These are phyloP conservation scores for Spheniscus humboldti DNA, from an alignment of 2,797 vertebrate genomes.

Conservation along the genomic window DNA sequence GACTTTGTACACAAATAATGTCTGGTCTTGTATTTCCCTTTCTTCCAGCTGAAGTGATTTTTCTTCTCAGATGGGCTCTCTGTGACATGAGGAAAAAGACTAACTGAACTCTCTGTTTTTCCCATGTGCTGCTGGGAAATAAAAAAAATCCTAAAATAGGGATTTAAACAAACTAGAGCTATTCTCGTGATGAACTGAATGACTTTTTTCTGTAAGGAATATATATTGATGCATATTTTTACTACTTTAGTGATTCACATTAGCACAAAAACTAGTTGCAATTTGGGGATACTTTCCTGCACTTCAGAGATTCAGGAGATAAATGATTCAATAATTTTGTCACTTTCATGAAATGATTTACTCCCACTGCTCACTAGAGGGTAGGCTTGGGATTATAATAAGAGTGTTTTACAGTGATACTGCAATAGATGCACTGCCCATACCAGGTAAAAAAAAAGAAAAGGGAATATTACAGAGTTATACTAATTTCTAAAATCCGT, in stretches of 20 bases:
- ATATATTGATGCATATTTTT: neutral
- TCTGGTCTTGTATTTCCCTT: neutral
- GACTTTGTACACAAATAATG: neutral
- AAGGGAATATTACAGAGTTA: neutral
- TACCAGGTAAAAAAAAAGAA: neutral
- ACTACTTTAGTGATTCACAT: neutral
- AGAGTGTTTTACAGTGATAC: neutral
- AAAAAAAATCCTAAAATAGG: neutral
- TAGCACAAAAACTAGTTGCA: neutral
- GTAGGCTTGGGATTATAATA: conserved; percentile 61
- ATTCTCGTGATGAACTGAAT: neutral
- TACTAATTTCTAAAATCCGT: neutral
- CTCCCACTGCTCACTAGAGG: conserved; percentile 66
- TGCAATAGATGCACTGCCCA: neutral
- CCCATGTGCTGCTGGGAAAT: neutral
- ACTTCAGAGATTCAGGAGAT: neutral
- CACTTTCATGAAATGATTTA: conserved; percentile 5
- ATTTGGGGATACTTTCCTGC: neutral
- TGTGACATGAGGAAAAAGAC: neutral
- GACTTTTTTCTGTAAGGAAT: neutral
- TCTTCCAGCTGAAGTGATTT: neutral
- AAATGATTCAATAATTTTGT: neutral
- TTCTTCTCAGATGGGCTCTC: neutral
- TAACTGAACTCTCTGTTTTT: neutral
- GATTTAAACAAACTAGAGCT: neutral